A percentile compares a stretch with the other conserved stretches of the same genome.
phyloP scores from a whole-genome alignment of 1,140 invertebrate species.

The Nebria ingens region DNA sequence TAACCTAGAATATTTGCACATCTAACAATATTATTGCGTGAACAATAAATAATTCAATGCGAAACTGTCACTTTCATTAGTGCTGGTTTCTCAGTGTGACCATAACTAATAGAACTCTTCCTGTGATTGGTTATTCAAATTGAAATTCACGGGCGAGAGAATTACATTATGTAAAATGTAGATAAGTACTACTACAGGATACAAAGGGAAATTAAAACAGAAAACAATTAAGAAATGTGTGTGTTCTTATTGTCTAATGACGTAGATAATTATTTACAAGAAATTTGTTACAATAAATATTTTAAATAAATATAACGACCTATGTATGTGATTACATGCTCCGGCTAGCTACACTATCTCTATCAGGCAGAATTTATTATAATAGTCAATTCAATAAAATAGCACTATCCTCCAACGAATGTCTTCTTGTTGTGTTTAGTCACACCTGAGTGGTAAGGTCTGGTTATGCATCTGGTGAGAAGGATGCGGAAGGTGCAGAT shows the following conservation, averaged over 20 bases:
- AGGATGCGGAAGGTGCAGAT: neutral
- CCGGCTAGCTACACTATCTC: conserved; percentile 11
- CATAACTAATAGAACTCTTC: no score
- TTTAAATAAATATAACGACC: conserved; percentile 28
- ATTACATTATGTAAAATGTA: no score
- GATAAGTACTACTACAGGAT: no score
- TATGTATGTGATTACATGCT: conserved; percentile 13
- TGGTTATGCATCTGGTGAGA: no score
- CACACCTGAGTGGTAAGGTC: no score
- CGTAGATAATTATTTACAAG: conserved; percentile 26
- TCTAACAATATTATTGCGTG: no score
- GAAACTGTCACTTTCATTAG: no score
- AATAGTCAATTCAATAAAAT: conserved; percentile 19
- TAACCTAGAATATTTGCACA: no score
- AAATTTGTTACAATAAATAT: conserved; percentile 31
- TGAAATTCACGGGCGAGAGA: no score
- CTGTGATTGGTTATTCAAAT: no score
- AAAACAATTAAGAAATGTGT: neutral
- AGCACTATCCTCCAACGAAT: conserved; percentile 8
- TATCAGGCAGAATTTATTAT: conserved; percentile 20
- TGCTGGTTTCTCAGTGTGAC: no score
- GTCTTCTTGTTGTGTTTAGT: neutral
- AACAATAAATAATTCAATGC: no score
- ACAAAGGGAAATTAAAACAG: neutral
- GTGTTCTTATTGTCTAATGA: conserved; percentile 14